phyloP scores from a whole-genome alignment of 2,797 vertebrate genomes.

The Pampus argenteus region DNA sequence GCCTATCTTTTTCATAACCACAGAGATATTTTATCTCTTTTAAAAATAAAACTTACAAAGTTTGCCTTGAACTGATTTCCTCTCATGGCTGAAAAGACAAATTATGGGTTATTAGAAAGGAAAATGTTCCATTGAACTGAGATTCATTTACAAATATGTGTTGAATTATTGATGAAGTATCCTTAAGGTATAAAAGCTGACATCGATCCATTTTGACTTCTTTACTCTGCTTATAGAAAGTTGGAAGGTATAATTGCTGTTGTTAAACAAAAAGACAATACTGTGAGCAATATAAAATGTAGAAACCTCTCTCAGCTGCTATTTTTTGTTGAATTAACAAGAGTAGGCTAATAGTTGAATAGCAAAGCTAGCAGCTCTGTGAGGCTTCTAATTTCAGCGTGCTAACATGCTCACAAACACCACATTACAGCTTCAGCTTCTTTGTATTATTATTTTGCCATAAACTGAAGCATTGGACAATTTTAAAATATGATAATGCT shows the following conservation, averaged over 20 bases:
- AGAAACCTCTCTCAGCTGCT: neutral
- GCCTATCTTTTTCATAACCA: conserved; percentile 37
- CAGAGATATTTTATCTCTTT: conserved; percentile 38
- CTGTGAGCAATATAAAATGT: neutral
- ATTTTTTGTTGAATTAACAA: neutral
- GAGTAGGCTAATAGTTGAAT: neutral
- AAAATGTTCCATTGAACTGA: conserved; percentile 50
- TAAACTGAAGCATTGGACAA: neutral
- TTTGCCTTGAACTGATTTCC: conserved; percentile 44
- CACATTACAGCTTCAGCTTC: too few relatives aligned
- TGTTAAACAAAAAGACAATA: conserved; percentile 30
- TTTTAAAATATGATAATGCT: neutral
- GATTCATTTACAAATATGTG: conserved; percentile 57
- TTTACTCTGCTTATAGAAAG: conserved; percentile 52
- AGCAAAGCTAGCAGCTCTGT: neutral
- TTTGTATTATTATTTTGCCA: neutral
- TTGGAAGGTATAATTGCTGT: conserved; percentile 37
- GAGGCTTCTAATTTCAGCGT: neutral
- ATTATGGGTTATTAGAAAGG: conserved; percentile 47
- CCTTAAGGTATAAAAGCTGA: conserved; percentile 61
- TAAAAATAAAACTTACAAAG: conserved; percentile 30
- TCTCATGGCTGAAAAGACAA: conserved; percentile 17
- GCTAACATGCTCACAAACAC: neutral
- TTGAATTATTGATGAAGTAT: conserved; percentile 66
- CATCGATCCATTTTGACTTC: conserved; percentile 53